Evolutionary conservation across 2,797 vertebrate genomes (phyloP).

Genomic region (Melanogrammus aeglefinus): DNA sequence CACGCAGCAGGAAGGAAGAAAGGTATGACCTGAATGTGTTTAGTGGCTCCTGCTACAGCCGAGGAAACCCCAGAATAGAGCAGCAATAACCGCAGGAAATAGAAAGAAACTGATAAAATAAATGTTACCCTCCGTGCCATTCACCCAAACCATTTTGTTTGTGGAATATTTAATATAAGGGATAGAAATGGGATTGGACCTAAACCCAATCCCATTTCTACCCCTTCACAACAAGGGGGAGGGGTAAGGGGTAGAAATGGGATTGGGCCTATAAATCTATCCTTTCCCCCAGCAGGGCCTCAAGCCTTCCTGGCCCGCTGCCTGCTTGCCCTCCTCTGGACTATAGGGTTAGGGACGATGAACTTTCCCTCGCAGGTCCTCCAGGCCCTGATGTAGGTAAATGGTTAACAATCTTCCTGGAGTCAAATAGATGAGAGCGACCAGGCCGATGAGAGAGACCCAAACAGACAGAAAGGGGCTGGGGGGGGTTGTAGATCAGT

Average conservation of each 20-base stretch:
- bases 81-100: neutral
- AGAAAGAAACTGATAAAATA: neutral
- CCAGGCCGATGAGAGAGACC: neutral
- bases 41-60: neutral
- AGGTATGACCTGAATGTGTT: neutral
- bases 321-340: conserved; percentile 43
- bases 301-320: conserved; percentile 45
- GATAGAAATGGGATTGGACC: too few relatives aligned
- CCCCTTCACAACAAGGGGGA: too few relatives aligned
- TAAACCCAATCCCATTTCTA: too few relatives aligned
- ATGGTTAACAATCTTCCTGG: neutral
- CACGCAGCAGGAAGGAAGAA: neutral
- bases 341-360: conserved; percentile 5
- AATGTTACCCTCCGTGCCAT: too few relatives aligned
- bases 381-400: neutral
- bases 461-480: neutral
- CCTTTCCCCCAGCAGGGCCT: conserved; percentile 42
- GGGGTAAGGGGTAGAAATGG: too few relatives aligned
- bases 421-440: neutral
- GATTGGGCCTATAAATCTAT: neutral
- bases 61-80: neutral
- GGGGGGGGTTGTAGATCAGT: conserved; percentile 19
- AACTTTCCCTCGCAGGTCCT: neutral
- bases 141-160: too few relatives aligned
- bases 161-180: too few relatives aligned